Conservation (phyloP, 1,140 invertebrate species). For the Hycleus phaleratus region DNA sequence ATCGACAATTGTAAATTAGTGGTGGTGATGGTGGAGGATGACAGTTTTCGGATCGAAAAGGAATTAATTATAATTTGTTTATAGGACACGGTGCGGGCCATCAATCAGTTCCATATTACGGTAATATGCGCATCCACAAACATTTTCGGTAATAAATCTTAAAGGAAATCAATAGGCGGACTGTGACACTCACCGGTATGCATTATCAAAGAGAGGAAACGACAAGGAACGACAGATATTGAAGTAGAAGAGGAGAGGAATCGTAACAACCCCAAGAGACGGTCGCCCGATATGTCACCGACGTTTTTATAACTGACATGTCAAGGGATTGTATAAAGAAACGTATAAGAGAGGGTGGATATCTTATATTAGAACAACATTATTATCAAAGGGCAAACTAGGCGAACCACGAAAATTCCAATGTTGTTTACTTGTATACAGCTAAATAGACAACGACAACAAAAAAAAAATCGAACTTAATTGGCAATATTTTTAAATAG, state of each 20-base stretch:
- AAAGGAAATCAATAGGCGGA: slow-evolving; percentile 14
- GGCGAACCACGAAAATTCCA: no score
- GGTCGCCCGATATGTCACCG: slow-evolving; percentile 14
- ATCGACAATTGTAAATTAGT: no score
- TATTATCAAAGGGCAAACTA: no score
- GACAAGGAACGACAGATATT: no score
- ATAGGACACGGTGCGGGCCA: slow-evolving; percentile 13
- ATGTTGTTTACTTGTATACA: no score
- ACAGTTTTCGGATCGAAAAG: slow-evolving; percentile 3
- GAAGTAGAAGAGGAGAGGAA: background rate
- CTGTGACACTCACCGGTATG: slow-evolving; percentile 15
- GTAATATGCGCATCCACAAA: slow-evolving; percentile 9
- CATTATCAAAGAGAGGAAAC: background rate
- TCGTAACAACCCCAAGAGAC: background rate
- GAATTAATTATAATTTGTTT: slow-evolving; percentile 23
- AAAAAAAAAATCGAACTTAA: no score
- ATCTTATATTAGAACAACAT: no score
- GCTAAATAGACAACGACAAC: no score
- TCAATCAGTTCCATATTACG: slow-evolving; percentile 16
- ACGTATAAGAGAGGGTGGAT: no score
- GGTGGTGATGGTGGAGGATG: no score
- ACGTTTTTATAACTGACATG: slow-evolving; percentile 9
- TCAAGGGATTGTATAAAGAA: background rate
- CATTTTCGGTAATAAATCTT: slow-evolving; percentile 15
- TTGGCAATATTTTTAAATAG: no score